Percentiles rank a stretch among this genome's conserved stretches.
These are phyloP conservation scores for Osmerus mordax DNA, from an alignment of 2,113 vertebrate genomes.

Conservation along the genomic window DNA sequence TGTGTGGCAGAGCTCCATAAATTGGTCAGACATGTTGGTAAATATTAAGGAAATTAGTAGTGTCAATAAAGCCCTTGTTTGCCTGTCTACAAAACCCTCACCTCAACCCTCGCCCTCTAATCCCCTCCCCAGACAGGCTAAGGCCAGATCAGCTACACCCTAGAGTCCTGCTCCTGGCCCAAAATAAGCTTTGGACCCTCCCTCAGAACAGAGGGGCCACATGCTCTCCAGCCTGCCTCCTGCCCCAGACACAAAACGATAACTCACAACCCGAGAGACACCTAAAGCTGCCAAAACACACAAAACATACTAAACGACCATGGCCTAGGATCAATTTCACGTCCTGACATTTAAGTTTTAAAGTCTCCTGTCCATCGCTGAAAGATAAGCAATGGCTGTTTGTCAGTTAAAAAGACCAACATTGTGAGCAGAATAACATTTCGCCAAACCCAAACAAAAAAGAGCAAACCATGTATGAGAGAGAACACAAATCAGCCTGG, in stretches of 20 bases:
- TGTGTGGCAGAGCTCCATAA: conserved; percentile 12
- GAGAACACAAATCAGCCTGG: conserved; percentile 18
- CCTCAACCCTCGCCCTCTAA: conserved; percentile 58
- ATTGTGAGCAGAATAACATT: conserved; percentile 44
- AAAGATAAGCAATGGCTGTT: conserved; percentile 39
- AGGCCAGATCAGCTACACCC: conserved; percentile 62
- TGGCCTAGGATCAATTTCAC: conserved; percentile 37
- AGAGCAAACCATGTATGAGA: conserved; percentile 13
- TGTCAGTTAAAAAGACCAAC: conserved; percentile 21
- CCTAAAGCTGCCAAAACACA: conserved; percentile 24
- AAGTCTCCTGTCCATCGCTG: conserved; percentile 25
- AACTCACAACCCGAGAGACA: conserved; percentile 17
- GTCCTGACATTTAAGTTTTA: conserved; percentile 51
- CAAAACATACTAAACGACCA: conserved; percentile 10
- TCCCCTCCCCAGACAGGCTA: conserved; percentile 71
- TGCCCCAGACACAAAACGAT: conserved; percentile 4
- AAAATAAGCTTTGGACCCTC: conserved; percentile 2
- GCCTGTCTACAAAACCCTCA: conserved; percentile 50
- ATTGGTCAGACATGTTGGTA: conserved; percentile 30
- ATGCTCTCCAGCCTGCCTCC: conserved; percentile 3
- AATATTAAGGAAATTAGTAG: conserved; percentile 43
- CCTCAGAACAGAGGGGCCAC: neutral
- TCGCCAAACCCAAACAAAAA: conserved; percentile 17
- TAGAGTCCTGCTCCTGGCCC: conserved; percentile 30
- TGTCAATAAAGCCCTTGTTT: conserved; percentile 56